Base-by-base conservation (phyloP, 53 echinoderm and acorn worm species). In the Pentamera pediparva region DNA sequence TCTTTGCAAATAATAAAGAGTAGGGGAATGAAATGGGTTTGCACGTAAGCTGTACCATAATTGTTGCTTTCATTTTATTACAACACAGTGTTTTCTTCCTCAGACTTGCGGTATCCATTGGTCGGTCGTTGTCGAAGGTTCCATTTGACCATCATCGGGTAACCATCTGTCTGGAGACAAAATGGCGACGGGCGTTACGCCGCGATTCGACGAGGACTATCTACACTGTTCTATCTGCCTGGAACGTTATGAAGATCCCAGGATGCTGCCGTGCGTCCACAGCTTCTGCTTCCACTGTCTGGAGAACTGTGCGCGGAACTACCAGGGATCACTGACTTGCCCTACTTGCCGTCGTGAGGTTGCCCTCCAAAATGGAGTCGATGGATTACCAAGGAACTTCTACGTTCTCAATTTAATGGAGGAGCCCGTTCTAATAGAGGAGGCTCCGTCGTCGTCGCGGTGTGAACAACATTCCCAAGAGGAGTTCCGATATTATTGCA, bases 231-330 rank as follows among this genome's bases (percentile, higher is more conserved):
- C 67, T 20, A 25, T 67, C 30, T 67, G 67, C 10, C 40, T 25
- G 47, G 67, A 67, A 22, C 25, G 43, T 26, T 67, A 40, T 12
- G 45, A 41, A 29, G 32, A 43, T 40, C 67, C 67, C 29, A 2
- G 39, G 25, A 67, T 67, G 67, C 29, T 67, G 2, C 47, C 67
- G 4, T 67, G 67, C 18, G 15, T 67, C 22, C 67, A 67, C 28
- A 67, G 67, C 8, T 67, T 67, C 26, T 67, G 45, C 27, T 43
- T 67, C 29, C 47, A 67, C 9, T 67, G 67, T 17, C 45, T 67
- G 67, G 41, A 67, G 11, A 67, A 47, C 7, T 33, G 4, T 61
- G 12, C 15, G 5, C 24, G 37, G 10, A 13, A 18, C 30, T 28
- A 5, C 3, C n/a, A 64, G 45, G 9, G 29, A 24, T 30, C 40